Evolutionary conservation across 2,888 invertebrate species (phyloP).

Genomic region (Saturnia japonica): DNA sequence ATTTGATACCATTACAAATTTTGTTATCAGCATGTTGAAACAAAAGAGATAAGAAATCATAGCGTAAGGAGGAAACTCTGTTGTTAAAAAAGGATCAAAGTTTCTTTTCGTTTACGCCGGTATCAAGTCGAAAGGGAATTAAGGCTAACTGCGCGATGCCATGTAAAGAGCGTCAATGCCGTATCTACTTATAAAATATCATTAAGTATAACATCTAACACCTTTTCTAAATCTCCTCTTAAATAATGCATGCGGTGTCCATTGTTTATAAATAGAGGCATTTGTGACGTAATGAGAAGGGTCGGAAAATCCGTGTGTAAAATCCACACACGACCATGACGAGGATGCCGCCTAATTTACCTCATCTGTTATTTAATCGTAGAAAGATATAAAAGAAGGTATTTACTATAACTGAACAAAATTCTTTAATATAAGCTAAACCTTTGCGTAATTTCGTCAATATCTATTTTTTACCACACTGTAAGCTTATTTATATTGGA

Average conservation of each 20-base stretch:
- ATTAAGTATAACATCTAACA: neutral
- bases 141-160: no score
- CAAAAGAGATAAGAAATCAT: no score
- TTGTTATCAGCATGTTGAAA: no score
- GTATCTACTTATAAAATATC: no score
- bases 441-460: neutral
- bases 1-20: no score
- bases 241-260: constrained; percentile 4
- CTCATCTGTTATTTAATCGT: constrained; percentile 68
- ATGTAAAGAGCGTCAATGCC: no score
- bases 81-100: no score
- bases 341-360: constrained; percentile 63
- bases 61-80: no score
- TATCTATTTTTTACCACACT: neutral
- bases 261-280: constrained; percentile 15
- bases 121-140: no score
- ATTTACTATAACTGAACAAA: constrained; percentile 36
- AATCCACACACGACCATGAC: constrained; percentile 41
- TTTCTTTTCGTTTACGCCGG: no score
- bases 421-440: neutral
- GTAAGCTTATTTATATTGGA: neutral
- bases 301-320: constrained; percentile 24
- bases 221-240: neutral
- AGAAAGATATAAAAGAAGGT: constrained; percentile 58
- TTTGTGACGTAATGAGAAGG: constrained; percentile 19